Base-by-base conservation (phyloP, 2,797 vertebrate species). In the Capromys pilorides region DNA sequence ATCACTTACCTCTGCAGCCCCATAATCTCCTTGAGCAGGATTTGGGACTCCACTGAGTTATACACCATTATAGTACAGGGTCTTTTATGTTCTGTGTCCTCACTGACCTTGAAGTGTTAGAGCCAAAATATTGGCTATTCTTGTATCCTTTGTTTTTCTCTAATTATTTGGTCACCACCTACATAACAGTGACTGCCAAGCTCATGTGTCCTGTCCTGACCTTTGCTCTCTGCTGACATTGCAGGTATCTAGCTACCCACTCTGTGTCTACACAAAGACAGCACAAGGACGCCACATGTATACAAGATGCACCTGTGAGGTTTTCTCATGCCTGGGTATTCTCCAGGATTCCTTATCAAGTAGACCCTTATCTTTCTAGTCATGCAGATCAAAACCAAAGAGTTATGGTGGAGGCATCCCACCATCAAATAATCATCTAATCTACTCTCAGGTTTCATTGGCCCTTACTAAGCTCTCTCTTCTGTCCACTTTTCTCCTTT, bases 181-280 rank as follows among this genome's bases (percentile, higher is more conserved):
- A 6, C 1, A 1, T 0, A 24, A 31, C 36, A 39, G 39, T 41
- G n/a, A 69, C 59, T 41, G 0, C 7, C 28, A 28, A 41, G 28
- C n/a, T 14, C 39, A 3, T 0, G 2, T 82, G 69, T 57, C 57
- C 71, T 77, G 36, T 41, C 28, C 6, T 71, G 11, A 81, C 5
- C 39, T 80, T 26, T 81, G 36, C 69, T 69, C 33, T 88, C 26
- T 84, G 39, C 14, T 36, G 75, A 28, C 54, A 19, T 62, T 36
- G 64, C 19, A 2, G 6, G 18, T n/a, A 57, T n/a, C 49, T 45
- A 83, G n/a, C 10, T 59, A 21, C 7, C 49, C 4, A 39, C 7
- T 78, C 39, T 21, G 0, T 77, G 41, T n/a, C 45, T 45, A 14
- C n/a, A 14, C 3, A 33, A 18, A 57, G 21, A 86, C 31, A 26